Evolutionary conservation across 1,140 invertebrate species (phyloP).

Genomic region (Papilio glaucus): DNA sequence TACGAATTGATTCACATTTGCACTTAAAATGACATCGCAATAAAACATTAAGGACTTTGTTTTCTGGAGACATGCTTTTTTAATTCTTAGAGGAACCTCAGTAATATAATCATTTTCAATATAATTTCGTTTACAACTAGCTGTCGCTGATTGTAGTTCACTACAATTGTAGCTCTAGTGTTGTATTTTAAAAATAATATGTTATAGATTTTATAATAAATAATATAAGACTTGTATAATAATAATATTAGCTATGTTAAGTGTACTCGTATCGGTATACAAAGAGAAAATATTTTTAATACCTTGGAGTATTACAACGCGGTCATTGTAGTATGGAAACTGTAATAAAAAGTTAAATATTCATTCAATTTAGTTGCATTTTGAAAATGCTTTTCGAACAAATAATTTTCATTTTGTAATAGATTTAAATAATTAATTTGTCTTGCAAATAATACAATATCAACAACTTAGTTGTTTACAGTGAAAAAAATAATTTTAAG

Average conservation of each 20-base stretch:
- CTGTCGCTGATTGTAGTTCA: conserved; percentile 28
- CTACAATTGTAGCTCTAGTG: conserved; percentile 61
- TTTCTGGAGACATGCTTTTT: too few relatives aligned
- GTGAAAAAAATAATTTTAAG: conserved; percentile 69
- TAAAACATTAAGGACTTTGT: not conserved
- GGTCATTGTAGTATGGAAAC: conserved; percentile 42
- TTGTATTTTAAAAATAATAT: conserved; percentile 72
- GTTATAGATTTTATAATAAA: conserved; percentile 75
- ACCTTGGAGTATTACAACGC: conserved; percentile 76
- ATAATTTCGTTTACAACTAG: not conserved
- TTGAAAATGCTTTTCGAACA: conserved; percentile 54
- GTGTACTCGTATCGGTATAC: conserved; percentile 61
- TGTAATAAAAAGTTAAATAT: conserved; percentile 41
- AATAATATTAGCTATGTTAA: conserved; percentile 63
- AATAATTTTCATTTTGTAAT: conserved; percentile 49
- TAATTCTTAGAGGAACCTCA: too few relatives aligned
- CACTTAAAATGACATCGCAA: not conserved
- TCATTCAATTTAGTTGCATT: conserved; percentile 48
- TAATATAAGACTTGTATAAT: conserved; percentile 79
- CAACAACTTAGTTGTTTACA: conserved; percentile 74
- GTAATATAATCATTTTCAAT: too few relatives aligned
- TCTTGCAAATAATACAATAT: conserved; percentile 54
- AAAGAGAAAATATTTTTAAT: conserved; percentile 78
- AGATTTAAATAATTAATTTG: conserved; percentile 50
- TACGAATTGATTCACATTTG: too few relatives aligned